These are phyloP conservation scores for Anas platyrhynchos DNA, from an alignment of 2,113 vertebrate species.

Conservation along the genomic window DNA sequence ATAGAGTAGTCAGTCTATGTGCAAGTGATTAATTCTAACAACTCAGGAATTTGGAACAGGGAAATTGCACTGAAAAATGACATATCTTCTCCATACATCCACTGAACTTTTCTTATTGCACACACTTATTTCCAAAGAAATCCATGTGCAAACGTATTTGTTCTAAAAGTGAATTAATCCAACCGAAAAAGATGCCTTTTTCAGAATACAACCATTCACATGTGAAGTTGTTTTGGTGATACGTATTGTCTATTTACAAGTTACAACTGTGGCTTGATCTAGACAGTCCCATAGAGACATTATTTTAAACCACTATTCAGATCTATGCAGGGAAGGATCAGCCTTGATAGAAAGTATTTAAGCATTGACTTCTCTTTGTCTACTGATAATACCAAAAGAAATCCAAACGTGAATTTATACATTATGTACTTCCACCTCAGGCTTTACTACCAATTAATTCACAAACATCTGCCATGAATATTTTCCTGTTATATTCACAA, in stretches of 20 bases:
- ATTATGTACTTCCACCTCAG: constrained; percentile 27
- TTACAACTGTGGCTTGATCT: background rate
- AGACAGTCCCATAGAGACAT: background rate
- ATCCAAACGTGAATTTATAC: background rate
- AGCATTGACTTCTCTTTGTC: background rate
- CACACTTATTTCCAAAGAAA: background rate
- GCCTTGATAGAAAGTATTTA: constrained; percentile 6
- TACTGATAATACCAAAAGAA: background rate
- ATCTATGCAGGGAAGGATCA: background rate
- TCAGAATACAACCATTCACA: background rate
- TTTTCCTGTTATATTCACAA: constrained; percentile 46
- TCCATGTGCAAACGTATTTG: background rate
- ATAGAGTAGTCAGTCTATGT: background rate
- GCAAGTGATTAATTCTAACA: background rate
- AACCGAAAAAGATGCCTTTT: background rate
- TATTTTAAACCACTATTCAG: background rate
- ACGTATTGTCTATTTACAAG: background rate
- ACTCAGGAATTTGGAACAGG: background rate
- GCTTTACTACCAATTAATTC: constrained; percentile 39
- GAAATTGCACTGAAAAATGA: background rate
- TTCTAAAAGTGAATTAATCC: background rate
- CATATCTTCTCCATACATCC: background rate
- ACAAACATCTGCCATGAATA: constrained; percentile 60
- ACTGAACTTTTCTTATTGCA: background rate
- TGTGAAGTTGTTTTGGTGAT: background rate